These are phyloP conservation scores for Urocyon cinereoargenteus DNA, from an alignment of 2,797 vertebrate genomes.

Conservation along the genomic window DNA sequence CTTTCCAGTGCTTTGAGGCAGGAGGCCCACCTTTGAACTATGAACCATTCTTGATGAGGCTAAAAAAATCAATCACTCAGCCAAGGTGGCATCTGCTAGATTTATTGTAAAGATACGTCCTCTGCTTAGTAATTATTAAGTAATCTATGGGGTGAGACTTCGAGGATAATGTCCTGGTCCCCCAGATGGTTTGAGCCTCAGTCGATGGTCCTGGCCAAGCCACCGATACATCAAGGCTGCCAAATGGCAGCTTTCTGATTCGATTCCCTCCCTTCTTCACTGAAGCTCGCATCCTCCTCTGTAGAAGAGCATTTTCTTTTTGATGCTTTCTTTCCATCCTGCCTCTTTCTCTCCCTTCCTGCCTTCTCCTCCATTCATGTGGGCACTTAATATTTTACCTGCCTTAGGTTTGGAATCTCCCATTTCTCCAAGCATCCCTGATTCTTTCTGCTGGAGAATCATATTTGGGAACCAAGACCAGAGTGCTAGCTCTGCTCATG, in stretches of 20 bases:
- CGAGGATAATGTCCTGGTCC: neutral
- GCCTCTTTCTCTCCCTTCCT: neutral
- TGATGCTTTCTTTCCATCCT: neutral
- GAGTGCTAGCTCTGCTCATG: neutral
- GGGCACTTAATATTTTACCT: neutral
- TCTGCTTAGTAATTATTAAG: neutral
- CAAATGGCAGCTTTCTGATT: neutral
- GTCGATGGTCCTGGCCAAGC: neutral
- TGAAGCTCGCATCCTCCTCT: neutral
- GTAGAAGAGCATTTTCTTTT: neutral
- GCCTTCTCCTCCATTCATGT: neutral
- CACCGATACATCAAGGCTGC: neutral
- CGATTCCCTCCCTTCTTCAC: neutral
- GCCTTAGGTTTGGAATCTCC: neutral
- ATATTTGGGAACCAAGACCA: neutral
- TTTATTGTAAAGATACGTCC: neutral
- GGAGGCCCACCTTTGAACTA: neutral
- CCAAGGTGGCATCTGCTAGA: neutral
- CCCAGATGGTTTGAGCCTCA: neutral
- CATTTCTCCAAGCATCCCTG: neutral
- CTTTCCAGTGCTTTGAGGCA: neutral
- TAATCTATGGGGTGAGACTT: neutral
- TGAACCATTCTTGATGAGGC: neutral
- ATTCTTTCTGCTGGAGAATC: neutral
- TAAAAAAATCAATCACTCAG: neutral